These are phyloP conservation scores for Henricia sp. DNA, from an alignment of 53 echinoderm and acorn worm species.

Conservation along the genomic window DNA sequence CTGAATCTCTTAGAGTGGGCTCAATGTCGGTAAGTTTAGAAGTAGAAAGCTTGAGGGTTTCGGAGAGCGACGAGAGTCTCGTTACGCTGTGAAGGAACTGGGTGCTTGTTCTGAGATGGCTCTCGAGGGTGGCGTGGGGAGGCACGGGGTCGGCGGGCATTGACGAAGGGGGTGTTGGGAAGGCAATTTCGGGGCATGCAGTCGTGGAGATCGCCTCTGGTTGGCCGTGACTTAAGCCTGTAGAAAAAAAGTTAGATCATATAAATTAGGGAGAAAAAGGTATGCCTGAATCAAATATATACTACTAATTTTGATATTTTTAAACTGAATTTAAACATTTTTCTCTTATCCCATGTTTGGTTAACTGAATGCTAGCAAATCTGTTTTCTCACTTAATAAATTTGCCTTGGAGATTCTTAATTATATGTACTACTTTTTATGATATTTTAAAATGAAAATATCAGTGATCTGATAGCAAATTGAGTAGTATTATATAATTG, in stretches of 20 bases:
- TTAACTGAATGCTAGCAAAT: no score
- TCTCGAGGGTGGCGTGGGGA: constrained; percentile 2
- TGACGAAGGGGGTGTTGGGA: constrained; percentile 71
- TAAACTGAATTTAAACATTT: no score
- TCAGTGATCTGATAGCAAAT: no score
- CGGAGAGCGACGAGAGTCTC: constrained; percentile 41
- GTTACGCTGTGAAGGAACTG: constrained; percentile 64
- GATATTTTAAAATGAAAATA: no score
- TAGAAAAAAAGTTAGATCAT: neutral
- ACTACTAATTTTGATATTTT: no score
- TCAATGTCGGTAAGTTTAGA: neutral
- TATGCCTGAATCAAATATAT: no score
- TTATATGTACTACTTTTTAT: no score
- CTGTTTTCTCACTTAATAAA: no score
- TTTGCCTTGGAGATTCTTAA: no score
- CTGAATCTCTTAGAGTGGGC: neutral
- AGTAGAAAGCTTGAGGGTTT: neutral
- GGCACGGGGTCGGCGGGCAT: neutral
- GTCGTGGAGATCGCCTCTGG: neutral
- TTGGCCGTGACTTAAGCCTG: constrained; percentile 1
- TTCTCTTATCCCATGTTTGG: no score
- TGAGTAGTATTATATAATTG: no score
- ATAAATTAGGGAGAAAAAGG: no score
- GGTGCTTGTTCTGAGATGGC: constrained; percentile 6
- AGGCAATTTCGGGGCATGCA: constrained; percentile 13